These are phyloP conservation scores for Drosophila bunnanda DNA, from an alignment of 2,888 invertebrate genomes.

Conservation along the genomic window DNA sequence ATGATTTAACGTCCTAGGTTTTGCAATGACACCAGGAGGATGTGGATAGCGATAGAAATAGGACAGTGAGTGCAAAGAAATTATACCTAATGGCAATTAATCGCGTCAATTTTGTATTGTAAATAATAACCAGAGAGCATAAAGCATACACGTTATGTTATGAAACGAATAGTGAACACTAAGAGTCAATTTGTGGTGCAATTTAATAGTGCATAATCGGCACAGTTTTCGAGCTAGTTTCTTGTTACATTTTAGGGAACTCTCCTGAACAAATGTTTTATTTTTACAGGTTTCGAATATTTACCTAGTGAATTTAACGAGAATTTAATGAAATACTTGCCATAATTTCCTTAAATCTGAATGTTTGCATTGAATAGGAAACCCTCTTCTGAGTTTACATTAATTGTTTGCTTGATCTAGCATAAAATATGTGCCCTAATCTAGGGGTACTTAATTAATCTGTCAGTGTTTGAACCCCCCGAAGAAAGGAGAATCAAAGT, in stretches of 20 bases:
- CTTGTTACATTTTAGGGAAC: neutral
- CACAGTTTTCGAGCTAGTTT: neutral
- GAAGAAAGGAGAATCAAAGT: neutral
- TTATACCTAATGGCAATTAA: slow-evolving; percentile 70
- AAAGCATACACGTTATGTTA: slow-evolving; percentile 24
- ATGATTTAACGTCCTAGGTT: slow-evolving; percentile 54
- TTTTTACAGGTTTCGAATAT: slow-evolving; percentile 13
- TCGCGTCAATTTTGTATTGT: slow-evolving; percentile 75
- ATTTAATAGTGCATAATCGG: slow-evolving; percentile 15
- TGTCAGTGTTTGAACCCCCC: neutral
- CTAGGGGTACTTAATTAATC: slow-evolving; percentile 1
- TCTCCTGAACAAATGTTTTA: neutral
- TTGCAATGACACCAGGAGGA: slow-evolving; percentile 10
- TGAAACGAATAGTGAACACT: slow-evolving; percentile 59
- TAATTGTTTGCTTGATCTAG: slow-evolving; percentile 4
- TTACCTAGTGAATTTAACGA: slow-evolving; percentile 1
- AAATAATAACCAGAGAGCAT: slow-evolving; percentile 63
- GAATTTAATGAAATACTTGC: neutral
- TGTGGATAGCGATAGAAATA: slow-evolving; percentile 4
- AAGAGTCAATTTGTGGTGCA: slow-evolving; percentile 72
- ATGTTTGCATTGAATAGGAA: slow-evolving; percentile 4
- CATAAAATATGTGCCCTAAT: neutral
- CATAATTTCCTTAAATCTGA: neutral
- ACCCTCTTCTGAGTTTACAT: slow-evolving; percentile 1
- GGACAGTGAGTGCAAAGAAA: slow-evolving; percentile 21